phyloP scores from a whole-genome alignment of 2,113 vertebrate species.

The Actenoides hombroni region DNA sequence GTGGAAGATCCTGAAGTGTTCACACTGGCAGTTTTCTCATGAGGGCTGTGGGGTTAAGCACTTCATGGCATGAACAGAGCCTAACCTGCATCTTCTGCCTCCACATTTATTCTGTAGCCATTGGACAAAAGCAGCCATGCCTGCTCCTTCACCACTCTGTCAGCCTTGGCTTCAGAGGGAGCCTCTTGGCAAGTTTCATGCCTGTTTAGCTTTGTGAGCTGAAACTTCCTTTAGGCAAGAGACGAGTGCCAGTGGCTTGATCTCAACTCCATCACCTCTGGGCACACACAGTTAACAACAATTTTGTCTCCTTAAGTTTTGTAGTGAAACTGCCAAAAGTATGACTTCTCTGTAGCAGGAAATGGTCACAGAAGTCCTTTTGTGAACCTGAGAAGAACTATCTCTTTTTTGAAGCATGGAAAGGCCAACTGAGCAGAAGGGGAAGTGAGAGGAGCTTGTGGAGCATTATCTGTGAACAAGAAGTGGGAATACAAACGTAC shows the following conservation, averaged over 20 bases:
- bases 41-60: background rate
- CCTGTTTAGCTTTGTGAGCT: background rate
- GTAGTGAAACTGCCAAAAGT: background rate
- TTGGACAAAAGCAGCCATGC: background rate
- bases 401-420: background rate
- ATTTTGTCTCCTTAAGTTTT: background rate
- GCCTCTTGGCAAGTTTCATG: background rate
- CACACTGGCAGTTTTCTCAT: rapidly evolving
- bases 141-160: background rate
- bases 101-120: background rate
- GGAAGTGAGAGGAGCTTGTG: background rate
- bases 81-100: background rate
- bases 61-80: background rate
- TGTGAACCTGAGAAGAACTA: background rate
- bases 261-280: background rate
- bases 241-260: background rate
- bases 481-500: background rate
- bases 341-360: background rate
- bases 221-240: background rate
- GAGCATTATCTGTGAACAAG: background rate
- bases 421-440: background rate
- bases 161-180: background rate
- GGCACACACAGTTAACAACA: background rate
- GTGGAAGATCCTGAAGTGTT: rapidly evolving
- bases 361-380: background rate